Percentiles rank a stretch among this genome's conserved stretches.
Conservation (phyloP, 2,888 invertebrate species). For the Aproaerema taeniolella region DNA sequence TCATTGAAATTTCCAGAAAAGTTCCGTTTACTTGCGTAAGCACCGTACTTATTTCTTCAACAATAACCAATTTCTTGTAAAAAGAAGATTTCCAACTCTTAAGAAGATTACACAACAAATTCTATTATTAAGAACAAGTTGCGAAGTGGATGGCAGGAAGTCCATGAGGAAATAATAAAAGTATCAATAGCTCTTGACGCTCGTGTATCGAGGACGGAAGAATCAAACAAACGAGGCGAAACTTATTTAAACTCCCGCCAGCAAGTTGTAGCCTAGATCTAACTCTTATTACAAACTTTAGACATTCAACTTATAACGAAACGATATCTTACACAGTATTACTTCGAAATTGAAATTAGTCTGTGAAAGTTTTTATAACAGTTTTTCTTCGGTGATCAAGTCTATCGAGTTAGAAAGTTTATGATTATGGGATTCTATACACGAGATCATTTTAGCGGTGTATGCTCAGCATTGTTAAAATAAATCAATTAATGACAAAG, state of each 20-base stretch:
- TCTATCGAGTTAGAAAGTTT: too few relatives aligned
- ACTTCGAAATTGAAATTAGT: conserved; percentile 20
- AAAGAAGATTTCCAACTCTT: too few relatives aligned
- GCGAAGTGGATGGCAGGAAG: conserved; percentile 42
- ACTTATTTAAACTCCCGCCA: conserved; percentile 49
- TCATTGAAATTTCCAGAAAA: too few relatives aligned
- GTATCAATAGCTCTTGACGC: conserved; percentile 49
- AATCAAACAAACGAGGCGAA: conserved; percentile 57
- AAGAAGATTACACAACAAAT: conserved; percentile 32
- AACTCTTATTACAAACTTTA: conserved; percentile 66
- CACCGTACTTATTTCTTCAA: too few relatives aligned
- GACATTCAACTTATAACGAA: conserved; percentile 41
- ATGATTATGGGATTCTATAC: too few relatives aligned
- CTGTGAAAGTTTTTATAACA: too few relatives aligned
- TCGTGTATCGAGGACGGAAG: conserved; percentile 45
- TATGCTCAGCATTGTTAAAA: too few relatives aligned
- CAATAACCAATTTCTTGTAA: too few relatives aligned
- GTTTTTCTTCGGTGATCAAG: too few relatives aligned
- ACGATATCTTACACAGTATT: conserved; percentile 39
- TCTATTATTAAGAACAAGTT: conserved; percentile 35
- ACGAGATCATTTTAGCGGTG: too few relatives aligned
- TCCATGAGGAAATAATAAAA: conserved; percentile 60
- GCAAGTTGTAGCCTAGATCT: conserved; percentile 41
- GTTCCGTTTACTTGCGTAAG: too few relatives aligned
- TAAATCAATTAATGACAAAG: too few relatives aligned